Evolutionary conservation across 2,113 vertebrate genomes (phyloP), one percentile per base, ranked within the genome.

Genomic region (Clarias magur): DNA sequence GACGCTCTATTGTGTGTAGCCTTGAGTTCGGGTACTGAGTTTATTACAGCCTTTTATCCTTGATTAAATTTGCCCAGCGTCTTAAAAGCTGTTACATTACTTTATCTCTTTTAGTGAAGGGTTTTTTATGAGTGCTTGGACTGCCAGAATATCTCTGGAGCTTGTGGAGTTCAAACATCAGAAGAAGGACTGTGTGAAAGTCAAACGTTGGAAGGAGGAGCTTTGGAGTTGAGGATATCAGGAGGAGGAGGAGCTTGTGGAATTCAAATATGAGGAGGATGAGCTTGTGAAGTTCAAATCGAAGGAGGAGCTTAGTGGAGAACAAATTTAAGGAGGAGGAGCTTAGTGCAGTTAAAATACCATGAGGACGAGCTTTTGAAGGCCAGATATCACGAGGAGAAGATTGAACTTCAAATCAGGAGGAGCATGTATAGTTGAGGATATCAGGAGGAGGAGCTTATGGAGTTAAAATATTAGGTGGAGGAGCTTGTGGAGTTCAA

Each of bases 21-120:
- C 54, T 59, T 34, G 78, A 19, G 25, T 57, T 80, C n/a, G 8
- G 2, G 48, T 25, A n/a, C 25, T 2, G 54, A 57, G 54, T 80
- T 80, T 80, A 80, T 80, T 57, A 59, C 78, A 80, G 19, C 27
- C 56, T 80, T 60, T 80, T 38, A 60, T 56, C 27, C 27, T 38
- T 57, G 79, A 80, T 60, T 80, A 80, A 80, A 80, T 80, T 80
- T 38, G 7, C n/a, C 12, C 17, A 2, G 17, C 78, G 1, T 59
- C 78, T 19, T 75, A 27, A 79, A 53, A 57, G 53, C 48, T 8
- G 75, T 16, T 56, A 19, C 21, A 13, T 75, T 48, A 75, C 70
- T 21, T 42, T 42, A 3, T 48, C 10, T 25, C 38, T 78, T n/a
- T 17, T 3, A n/a, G 23, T 16, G 23, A 8, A 16, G 23, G 30